phyloP scores from a whole-genome alignment of 1,140 invertebrate species.

The Triops cancriformis region DNA sequence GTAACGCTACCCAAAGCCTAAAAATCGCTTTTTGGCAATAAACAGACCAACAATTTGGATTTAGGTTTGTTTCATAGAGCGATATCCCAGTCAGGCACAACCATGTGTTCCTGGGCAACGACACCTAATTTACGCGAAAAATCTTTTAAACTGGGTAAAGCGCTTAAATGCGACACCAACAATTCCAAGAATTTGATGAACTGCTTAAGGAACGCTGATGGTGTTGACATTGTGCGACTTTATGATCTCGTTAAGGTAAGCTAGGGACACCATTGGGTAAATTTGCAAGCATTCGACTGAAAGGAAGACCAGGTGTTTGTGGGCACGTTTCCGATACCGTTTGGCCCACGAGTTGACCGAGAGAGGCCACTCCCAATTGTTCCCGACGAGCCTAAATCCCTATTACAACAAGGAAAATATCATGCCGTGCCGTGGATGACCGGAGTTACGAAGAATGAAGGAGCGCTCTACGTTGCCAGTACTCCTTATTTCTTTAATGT shows the following conservation, averaged over 20 bases:
- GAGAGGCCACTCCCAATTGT: slow-evolving; percentile 52
- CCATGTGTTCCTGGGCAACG: slow-evolving; percentile 65
- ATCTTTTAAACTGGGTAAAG: slow-evolving; percentile 51
- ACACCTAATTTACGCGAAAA: slow-evolving; percentile 51
- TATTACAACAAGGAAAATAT: slow-evolving; percentile 50
- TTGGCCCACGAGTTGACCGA: slow-evolving; percentile 23
- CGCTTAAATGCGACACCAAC: slow-evolving; percentile 49
- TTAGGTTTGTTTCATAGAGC: slow-evolving; percentile 59
- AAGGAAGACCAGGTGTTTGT: neutral
- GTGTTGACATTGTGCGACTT: slow-evolving; percentile 39
- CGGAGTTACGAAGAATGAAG: slow-evolving; percentile 56
- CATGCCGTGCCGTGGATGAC: slow-evolving; percentile 55
- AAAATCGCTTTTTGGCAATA: neutral
- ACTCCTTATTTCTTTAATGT: neutral
- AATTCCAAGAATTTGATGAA: slow-evolving; percentile 48
- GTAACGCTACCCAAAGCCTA: neutral
- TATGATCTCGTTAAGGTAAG: neutral
- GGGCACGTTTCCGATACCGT: slow-evolving; percentile 6
- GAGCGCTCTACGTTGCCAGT: slow-evolving; percentile 37
- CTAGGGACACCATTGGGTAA: too few species aligned
- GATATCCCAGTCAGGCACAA: slow-evolving; percentile 69
- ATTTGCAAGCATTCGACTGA: too few species aligned
- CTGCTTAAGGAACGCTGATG: slow-evolving; percentile 51
- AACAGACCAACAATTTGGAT: slow-evolving; percentile 15
- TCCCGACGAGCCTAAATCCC: slow-evolving; percentile 47